Percentiles rank a stretch among this genome's conserved stretches.
phyloP scores from a whole-genome alignment of 2,888 invertebrate genomes.

The Platycheirus albimanus region DNA sequence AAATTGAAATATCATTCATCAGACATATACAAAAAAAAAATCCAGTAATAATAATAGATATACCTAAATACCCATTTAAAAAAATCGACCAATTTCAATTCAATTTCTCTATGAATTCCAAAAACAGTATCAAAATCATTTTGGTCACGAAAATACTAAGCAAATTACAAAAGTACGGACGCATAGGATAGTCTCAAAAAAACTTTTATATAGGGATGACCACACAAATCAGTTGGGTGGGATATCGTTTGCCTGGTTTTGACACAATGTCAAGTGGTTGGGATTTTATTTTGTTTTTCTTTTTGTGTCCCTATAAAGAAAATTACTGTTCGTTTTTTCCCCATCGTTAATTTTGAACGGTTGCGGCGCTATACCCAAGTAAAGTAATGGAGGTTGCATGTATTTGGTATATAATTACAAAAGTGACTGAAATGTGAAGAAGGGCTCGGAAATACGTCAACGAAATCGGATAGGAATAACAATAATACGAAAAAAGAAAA shows the following conservation, averaged over 20 bases:
- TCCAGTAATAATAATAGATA: too few relatives aligned
- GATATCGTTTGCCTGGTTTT: constrained; percentile 27
- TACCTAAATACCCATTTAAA: too few relatives aligned
- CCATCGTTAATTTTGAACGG: constrained; percentile 50
- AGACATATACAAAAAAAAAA: too few relatives aligned
- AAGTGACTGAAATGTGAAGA: neutral
- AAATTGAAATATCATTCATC: too few relatives aligned
- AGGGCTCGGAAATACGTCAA: constrained; percentile 43
- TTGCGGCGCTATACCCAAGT: constrained; percentile 27
- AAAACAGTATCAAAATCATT: constrained; percentile 23
- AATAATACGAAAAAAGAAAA: too few relatives aligned
- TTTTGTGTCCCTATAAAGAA: constrained; percentile 39
- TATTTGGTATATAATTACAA: constrained; percentile 54
- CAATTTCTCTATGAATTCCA: neutral
- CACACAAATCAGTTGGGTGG: neutral
- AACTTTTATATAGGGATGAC: constrained; percentile 30
- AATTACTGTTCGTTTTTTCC: constrained; percentile 46
- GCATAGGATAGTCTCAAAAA: constrained; percentile 2
- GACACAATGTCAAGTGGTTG: constrained; percentile 61
- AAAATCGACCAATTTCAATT: too few relatives aligned
- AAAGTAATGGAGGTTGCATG: constrained; percentile 48
- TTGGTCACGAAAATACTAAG: constrained; percentile 51
- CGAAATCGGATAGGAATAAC: constrained; percentile 1
- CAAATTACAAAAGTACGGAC: constrained; percentile 39
- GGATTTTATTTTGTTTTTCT: constrained; percentile 11